A percentile compares a stretch with the other conserved stretches of the same genome.
These are phyloP conservation scores for Platalea minor DNA, from an alignment of 2,797 vertebrate genomes.

Conservation along the genomic window DNA sequence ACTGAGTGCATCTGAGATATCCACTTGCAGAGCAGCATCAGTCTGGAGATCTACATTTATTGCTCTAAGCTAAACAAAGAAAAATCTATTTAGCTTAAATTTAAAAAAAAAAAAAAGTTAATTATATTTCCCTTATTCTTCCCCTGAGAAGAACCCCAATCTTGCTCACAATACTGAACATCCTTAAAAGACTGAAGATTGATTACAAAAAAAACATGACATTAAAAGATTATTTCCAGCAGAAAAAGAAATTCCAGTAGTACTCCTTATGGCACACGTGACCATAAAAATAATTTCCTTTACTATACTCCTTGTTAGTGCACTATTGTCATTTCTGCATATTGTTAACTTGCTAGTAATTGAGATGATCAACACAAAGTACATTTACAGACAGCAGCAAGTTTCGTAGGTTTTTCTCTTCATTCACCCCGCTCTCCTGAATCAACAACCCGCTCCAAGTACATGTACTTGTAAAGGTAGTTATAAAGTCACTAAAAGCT, in stretches of 20 bases:
- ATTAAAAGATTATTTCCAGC: not conserved
- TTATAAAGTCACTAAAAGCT: not conserved
- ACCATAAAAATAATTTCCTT: not conserved
- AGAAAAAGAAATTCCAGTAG: not conserved
- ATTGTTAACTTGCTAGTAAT: not conserved
- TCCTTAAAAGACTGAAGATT: not conserved
- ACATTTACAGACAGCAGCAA: not conserved
- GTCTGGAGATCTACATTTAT: slow-evolving; percentile 97
- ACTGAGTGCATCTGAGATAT: slow-evolving; percentile 97
- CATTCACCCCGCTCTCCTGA: not conserved
- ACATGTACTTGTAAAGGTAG: not conserved
- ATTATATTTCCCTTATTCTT: not conserved
- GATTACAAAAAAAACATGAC: not conserved
- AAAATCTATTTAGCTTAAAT: slow-evolving; percentile 18
- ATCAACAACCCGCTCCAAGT: not conserved
- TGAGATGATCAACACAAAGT: not conserved
- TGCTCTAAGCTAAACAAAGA: slow-evolving; percentile 85
- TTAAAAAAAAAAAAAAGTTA: not conserved
- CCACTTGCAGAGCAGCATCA: slow-evolving; percentile 95
- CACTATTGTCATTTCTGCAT: not conserved
- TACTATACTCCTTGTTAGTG: not conserved
- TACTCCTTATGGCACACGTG: not conserved
- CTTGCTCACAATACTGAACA: not conserved
- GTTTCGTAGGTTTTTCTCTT: not conserved
- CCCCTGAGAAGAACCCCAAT: not conserved